Evolutionary conservation across 2,113 vertebrate species (phyloP), one percentile per base, ranked within the genome.

Genomic region (Aptenodytes patagonicus): DNA sequence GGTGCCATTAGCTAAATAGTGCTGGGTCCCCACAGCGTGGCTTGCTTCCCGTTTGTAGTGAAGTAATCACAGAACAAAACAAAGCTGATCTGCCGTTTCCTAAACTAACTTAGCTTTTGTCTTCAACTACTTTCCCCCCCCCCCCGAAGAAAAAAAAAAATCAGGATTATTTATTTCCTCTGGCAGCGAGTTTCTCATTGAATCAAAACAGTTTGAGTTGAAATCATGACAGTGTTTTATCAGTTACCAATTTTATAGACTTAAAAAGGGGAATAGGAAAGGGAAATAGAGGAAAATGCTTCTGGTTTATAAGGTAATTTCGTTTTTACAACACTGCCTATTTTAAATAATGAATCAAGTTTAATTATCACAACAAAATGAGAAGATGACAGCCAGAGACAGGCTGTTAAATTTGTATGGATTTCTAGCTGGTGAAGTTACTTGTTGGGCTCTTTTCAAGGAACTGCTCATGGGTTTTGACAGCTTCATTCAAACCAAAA

Each of bases 221-320:
- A 82, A 89, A 82, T 87, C 40, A 40, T 61, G 58, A 31, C 79
- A 58, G 31, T 57, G 52, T 78, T 96, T 92, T 62, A 79, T 81
- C 70, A 87, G 55, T 71, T 87, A 84, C 20, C 31, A 58, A 61
- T 76, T 92, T 77, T 71, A 57, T 68, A 79, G 80, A 72, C 36
- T 82, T 72, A 14, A 87, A 76, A 78, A 78, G 15, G 31, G 49
- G 34, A 76, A 47, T 32, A 81, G 72, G 32, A 57, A 83, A 71
- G 72, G 61, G 36, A 89, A 87, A 38, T 10, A 38, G 54, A 83
- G 40, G 46, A 69, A 70, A 47, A 79, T 61, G 65, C 25, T 82
- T 84, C 31, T 93, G 18, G 29, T 89, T 92, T 94, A 36, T 38
- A 83, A 93, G 62, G 38, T 77, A 78, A 66, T 87, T 89, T 72